Base-by-base conservation (phyloP, 2,113 vertebrate species). In the Elephas maximus region DNA sequence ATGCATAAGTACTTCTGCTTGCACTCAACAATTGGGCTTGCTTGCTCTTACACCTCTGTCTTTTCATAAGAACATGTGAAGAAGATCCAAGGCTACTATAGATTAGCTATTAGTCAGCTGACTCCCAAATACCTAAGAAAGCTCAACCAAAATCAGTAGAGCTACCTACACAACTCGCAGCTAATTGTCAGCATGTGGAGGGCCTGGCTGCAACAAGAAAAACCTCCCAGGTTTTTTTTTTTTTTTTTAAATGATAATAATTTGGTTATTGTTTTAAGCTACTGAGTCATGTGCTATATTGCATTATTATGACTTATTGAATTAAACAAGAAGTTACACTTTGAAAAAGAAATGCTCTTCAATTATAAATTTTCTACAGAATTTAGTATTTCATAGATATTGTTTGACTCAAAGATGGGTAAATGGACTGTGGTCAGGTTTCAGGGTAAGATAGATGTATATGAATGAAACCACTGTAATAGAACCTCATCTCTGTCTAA, bases 211-310 rank as follows among this genome's bases (percentile, higher is more conserved):
- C 80, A 44, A 41, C 33, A 15, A n/a, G 8, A 82, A n/a, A 60
- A 86, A 17, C 8, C 65, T 96, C 73, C 53, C 17, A 51, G n/a
- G 77, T 37, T 37, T 37, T 37, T 37, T 37, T 37, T 37, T 37
- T n/a, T 8, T 63, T 10, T 41, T 69, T 1, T n/a, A n/a, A 90
- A 79, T 41, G 69, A 65, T 65, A 83, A 79, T 74, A 83, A 91
- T 78, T 57, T 45, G 20, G 17, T 60, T 95, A 60, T 76, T 87
- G 45, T 44, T 45, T 96, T 77, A 92, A 96, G 20, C 20, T 44
- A 81, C 21, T 33, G 44, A 94, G 4, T 76, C 33, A 60, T 33
- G 6, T 18, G 0, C 82, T 51, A 26, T 14, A 4, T 30, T 79
- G 15, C 21, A 87, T 73, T 87, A 51, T 44, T 63, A 18, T 79